Evolutionary conservation across 2,888 invertebrate genomes (phyloP).

Genomic region (Morpho deidamia): DNA sequence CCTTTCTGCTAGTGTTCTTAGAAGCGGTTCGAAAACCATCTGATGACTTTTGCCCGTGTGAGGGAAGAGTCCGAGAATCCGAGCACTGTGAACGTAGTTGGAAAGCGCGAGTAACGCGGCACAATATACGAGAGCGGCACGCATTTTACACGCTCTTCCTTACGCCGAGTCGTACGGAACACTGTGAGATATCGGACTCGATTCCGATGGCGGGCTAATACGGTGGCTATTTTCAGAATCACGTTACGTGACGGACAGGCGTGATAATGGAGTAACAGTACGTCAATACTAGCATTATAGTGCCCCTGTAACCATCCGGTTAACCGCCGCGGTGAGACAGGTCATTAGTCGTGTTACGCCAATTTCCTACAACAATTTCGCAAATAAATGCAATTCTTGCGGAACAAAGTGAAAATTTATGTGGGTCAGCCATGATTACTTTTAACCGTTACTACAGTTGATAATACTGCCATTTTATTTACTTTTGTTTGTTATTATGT

Average conservation of each 20-base stretch:
- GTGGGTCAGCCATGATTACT: neutral
- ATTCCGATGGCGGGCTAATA: constrained; percentile 11
- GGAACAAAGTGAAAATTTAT: neutral
- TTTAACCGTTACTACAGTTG: neutral
- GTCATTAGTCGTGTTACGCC: neutral
- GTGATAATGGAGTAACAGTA: constrained; percentile 9
- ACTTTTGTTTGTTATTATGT: no score
- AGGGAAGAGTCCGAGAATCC: constrained; percentile 61
- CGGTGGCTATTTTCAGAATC: constrained; percentile 33
- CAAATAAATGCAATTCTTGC: constrained; percentile 2
- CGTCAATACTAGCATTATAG: neutral
- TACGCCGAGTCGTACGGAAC: constrained; percentile 21
- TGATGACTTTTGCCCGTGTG: constrained; percentile 81
- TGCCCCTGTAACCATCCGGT: neutral
- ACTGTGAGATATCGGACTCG: constrained; percentile 25
- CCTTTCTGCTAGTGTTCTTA: constrained; percentile 70
- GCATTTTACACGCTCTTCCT: constrained; percentile 43
- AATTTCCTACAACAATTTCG: neutral
- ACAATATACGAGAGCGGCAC: constrained; percentile 33
- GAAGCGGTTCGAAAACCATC: constrained; percentile 76
- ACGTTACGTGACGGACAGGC: constrained; percentile 26
- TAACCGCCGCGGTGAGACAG: neutral
- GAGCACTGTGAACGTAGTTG: constrained; percentile 44
- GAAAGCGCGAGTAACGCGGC: constrained; percentile 36
- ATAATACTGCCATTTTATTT: neutral